phyloP scores from a whole-genome alignment of 2,888 invertebrate species.

The Notodonta dromedarius region DNA sequence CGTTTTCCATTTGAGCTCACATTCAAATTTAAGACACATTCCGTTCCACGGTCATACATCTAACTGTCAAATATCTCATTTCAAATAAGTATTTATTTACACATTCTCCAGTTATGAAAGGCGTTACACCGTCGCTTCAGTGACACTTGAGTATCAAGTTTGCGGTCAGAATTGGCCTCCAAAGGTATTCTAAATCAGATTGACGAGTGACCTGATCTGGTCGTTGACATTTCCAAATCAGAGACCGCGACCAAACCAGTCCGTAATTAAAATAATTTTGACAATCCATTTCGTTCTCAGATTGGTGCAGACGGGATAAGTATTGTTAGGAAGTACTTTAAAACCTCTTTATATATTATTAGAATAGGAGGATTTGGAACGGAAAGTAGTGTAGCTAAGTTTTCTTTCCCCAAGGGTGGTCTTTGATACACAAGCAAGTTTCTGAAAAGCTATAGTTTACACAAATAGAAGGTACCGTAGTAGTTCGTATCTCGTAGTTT shows the following conservation, averaged over 20 bases:
- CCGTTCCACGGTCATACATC: conserved; percentile 13
- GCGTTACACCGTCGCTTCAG: conserved; percentile 41
- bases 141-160: conserved; percentile 55
- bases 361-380: no score
- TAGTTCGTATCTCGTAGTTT: no score
- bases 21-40: conserved; percentile 1
- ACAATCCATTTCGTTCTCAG: conserved; percentile 32
- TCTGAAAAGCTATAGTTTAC: no score
- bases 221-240: conserved; percentile 44
- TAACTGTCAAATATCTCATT: conserved; percentile 34
- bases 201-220: conserved; percentile 40
- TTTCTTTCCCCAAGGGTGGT: no score
- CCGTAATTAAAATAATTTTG: conserved; percentile 47
- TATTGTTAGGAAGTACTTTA: neutral
- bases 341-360: no score
- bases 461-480: no score
- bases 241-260: conserved; percentile 48
- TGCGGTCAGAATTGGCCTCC: conserved; percentile 56
- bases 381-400: no score
- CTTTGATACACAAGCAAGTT: no score
- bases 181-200: conserved; percentile 30
- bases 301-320: conserved; percentile 26
- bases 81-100: conserved; percentile 31
- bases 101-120: conserved; percentile 37
- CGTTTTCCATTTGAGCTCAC: neutral